phyloP scores from a whole-genome alignment of 2,888 invertebrate genomes.

The Drosophila neotestacea region DNA sequence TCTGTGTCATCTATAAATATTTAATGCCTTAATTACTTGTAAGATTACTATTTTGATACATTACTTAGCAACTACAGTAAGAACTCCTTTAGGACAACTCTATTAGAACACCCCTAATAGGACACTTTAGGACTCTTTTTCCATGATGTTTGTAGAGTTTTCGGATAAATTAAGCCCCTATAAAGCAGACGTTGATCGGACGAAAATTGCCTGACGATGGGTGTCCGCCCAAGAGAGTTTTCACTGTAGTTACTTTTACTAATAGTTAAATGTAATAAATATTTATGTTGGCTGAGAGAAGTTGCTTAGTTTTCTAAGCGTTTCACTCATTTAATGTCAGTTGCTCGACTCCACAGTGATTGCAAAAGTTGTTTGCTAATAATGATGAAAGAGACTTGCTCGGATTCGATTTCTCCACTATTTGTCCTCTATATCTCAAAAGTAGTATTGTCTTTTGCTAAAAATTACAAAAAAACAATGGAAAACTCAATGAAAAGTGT shows the following conservation, averaged over 20 bases:
- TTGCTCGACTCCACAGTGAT: conserved; percentile 9
- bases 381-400: conserved; percentile 18
- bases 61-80: no score
- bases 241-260: background rate
- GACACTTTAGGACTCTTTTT: no score
- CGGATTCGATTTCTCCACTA: conserved; percentile 20
- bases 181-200: no score
- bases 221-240: no score
- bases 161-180: no score
- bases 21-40: no score
- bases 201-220: no score
- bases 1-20: no score
- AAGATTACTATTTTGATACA: no score
- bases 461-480: conserved; percentile 7
- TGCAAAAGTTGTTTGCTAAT: conserved; percentile 22
- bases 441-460: conserved; percentile 9
- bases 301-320: conserved; percentile 3
- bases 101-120: no score
- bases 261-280: background rate
- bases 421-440: conserved; percentile 11
- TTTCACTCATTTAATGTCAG: background rate
- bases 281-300: background rate
- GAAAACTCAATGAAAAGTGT: conserved; percentile 11
- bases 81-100: no score
- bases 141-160: no score